These are phyloP conservation scores for Oostethus manadensis DNA, from an alignment of 2,113 vertebrate species.

Conservation along the genomic window DNA sequence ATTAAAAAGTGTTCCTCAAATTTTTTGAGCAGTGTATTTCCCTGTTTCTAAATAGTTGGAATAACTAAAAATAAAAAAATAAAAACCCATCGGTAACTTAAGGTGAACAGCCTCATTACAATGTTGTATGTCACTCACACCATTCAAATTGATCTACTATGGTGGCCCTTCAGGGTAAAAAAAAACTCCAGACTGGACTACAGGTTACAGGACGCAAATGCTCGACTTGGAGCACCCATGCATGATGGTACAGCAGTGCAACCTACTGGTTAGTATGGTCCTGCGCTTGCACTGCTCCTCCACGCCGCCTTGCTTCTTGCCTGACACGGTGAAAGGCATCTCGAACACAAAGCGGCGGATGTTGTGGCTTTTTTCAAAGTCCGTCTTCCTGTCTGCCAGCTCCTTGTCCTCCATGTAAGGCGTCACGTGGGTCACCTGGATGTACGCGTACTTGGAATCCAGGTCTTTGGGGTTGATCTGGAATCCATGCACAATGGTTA, in stretches of 20 bases:
- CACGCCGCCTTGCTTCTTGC: constrained; percentile 90
- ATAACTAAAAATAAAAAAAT: no score
- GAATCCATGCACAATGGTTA: neutral
- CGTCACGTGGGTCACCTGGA: constrained; percentile 93
- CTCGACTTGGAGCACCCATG: no score
- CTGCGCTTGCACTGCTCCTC: constrained; percentile 95
- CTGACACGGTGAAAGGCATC: constrained; percentile 94
- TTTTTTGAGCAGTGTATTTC: no score
- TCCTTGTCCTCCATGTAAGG: constrained; percentile 97
- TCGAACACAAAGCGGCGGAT: constrained; percentile 96
- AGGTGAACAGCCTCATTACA: no score
- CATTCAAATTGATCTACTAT: no score
- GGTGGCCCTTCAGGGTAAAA: no score
- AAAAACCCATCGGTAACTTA: no score
- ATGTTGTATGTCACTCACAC: no score
- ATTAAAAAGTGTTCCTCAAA: no score
- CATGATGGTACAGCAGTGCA: neutral
- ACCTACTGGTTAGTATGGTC: constrained; percentile 88
- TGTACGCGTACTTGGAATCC: constrained; percentile 96
- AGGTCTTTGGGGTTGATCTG: constrained; percentile 98
- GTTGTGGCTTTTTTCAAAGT: constrained; percentile 95
- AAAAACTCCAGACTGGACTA: no score
- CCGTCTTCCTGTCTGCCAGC: constrained; percentile 86
- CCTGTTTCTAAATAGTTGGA: no score
- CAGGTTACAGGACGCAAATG: no score